A percentile compares a stretch with the other conserved stretches of the same genome.
Evolutionary conservation across 2,888 invertebrate species (phyloP).

Genomic region (Sinohyriopsis cumingii): DNA sequence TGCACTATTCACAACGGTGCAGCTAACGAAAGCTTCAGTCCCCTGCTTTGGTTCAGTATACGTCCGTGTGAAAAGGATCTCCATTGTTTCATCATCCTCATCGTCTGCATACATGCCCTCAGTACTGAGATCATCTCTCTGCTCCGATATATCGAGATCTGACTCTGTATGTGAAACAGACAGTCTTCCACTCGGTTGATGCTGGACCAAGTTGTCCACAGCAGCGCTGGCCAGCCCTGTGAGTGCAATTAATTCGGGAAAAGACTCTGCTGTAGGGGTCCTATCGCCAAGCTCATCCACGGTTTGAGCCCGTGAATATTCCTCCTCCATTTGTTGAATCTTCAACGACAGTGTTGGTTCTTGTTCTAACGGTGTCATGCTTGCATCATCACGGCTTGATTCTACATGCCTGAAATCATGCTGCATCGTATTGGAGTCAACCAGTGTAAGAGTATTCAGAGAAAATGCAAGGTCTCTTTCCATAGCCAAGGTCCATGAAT

Average conservation of each 20-base stretch:
- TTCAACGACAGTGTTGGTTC: too few relatives aligned
- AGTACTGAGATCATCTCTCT: slow-evolving; percentile 56
- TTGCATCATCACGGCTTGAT: too few relatives aligned
- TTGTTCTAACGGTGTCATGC: too few relatives aligned
- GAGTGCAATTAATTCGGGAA: slow-evolving; percentile 24
- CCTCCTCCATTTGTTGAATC: too few relatives aligned
- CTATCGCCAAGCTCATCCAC: slow-evolving; percentile 43
- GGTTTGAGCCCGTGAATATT: slow-evolving; percentile 4
- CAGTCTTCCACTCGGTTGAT: slow-evolving; percentile 27
- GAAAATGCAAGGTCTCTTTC: too few relatives aligned
- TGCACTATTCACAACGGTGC: slow-evolving; percentile 38
- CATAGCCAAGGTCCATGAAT: too few relatives aligned
- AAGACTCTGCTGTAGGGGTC: slow-evolving; percentile 38
- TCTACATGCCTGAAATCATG: too few relatives aligned
- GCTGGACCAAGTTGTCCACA: slow-evolving; percentile 22
- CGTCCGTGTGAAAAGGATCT: slow-evolving; percentile 53
- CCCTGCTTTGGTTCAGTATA: slow-evolving; percentile 51
- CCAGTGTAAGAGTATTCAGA: too few relatives aligned
- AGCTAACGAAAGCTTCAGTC: slow-evolving; percentile 41
- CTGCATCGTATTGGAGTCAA: too few relatives aligned
- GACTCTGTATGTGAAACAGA: slow-evolving; percentile 54
- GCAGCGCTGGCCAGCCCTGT: slow-evolving; percentile 21
- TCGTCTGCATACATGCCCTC: slow-evolving; percentile 63
- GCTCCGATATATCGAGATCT: slow-evolving; percentile 62
- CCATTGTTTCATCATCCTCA: slow-evolving; percentile 56